These are phyloP conservation scores for Clarias macrocephalus DNA, from an alignment of 2,113 vertebrate genomes.

Conservation along the genomic window DNA sequence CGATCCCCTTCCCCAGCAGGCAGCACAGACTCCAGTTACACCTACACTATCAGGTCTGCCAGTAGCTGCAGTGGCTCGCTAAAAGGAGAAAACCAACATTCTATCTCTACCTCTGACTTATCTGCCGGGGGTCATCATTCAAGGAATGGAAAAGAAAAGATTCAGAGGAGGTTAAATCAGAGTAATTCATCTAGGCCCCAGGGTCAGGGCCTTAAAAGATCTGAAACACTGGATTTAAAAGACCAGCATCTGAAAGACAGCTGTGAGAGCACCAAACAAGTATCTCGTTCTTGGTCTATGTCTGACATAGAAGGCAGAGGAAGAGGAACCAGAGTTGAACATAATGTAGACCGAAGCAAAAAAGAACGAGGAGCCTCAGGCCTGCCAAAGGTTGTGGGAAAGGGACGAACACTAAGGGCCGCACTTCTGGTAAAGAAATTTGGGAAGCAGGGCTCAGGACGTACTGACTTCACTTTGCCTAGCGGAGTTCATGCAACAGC, in stretches of 20 bases:
- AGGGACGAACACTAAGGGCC: constrained; percentile 47
- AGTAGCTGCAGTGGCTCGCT: constrained; percentile 57
- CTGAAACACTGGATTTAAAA: constrained; percentile 48
- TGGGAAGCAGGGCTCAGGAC: constrained; percentile 76
- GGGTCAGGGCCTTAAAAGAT: constrained; percentile 9
- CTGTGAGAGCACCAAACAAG: constrained; percentile 45
- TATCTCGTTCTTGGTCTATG: constrained; percentile 66
- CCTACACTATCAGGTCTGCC: constrained; percentile 71
- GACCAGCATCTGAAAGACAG: constrained; percentile 36
- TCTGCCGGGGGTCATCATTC: constrained; percentile 61
- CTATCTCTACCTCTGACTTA: constrained; percentile 68
- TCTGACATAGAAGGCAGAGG: constrained; percentile 63
- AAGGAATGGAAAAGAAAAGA: constrained; percentile 51
- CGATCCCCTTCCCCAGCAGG: constrained; percentile 69
- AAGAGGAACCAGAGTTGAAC: constrained; percentile 38
- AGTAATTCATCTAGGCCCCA: constrained; percentile 40
- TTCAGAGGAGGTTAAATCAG: constrained; percentile 44
- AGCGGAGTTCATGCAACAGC: constrained; percentile 71
- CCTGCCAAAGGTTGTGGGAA: constrained; percentile 59
- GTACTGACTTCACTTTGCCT: constrained; percentile 74
- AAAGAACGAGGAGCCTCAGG: constrained; percentile 49
- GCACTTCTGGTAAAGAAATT: constrained; percentile 68
- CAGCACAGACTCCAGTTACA: constrained; percentile 75
- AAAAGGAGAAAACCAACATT: constrained; percentile 58
- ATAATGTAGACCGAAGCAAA: constrained; percentile 27